Percentiles rank a stretch among this genome's conserved stretches.
These are phyloP conservation scores for Pilophorus perplexus DNA, from an alignment of 2,888 invertebrate species.

Conservation along the genomic window DNA sequence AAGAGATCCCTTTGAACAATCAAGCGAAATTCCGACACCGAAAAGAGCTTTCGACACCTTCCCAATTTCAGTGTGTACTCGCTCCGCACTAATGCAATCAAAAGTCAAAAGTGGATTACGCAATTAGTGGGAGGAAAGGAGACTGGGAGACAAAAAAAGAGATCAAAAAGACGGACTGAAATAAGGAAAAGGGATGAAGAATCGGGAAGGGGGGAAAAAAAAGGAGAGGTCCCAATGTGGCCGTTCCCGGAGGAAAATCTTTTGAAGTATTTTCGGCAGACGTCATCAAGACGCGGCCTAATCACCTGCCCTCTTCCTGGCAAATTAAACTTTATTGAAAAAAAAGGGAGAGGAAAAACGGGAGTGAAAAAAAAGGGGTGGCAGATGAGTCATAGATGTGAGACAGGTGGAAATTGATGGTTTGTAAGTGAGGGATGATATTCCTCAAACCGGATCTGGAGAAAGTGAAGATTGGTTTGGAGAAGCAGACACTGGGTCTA, in stretches of 20 bases:
- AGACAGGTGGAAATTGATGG: no score
- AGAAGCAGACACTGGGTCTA: no score
- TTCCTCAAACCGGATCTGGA: no score
- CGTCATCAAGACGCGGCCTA: slow-evolving; percentile 38
- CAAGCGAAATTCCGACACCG: neutral
- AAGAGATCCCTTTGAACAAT: slow-evolving; percentile 26
- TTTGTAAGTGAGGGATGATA: no score
- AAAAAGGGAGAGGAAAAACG: neutral
- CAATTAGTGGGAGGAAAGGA: slow-evolving; percentile 42
- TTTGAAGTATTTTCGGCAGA: slow-evolving; percentile 41
- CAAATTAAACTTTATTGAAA: slow-evolving; percentile 42
- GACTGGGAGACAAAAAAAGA: no score
- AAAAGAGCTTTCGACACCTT: slow-evolving; percentile 33
- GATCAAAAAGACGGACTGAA: slow-evolving; percentile 44
- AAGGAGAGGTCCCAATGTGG: neutral
- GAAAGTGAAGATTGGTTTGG: no score
- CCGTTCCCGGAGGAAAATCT: no score
- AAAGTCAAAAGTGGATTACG: slow-evolving; percentile 44
- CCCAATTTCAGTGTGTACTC: slow-evolving; percentile 35
- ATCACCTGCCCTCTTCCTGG: slow-evolving; percentile 30
- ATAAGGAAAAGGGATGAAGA: no score
- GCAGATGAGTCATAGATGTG: no score
- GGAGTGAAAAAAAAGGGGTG: slow-evolving; percentile 1
- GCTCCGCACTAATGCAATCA: slow-evolving; percentile 38
- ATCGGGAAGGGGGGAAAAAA: slow-evolving; percentile 13